phyloP scores from a whole-genome alignment of 2,113 vertebrate genomes.

The Synchiropus splendidus region DNA sequence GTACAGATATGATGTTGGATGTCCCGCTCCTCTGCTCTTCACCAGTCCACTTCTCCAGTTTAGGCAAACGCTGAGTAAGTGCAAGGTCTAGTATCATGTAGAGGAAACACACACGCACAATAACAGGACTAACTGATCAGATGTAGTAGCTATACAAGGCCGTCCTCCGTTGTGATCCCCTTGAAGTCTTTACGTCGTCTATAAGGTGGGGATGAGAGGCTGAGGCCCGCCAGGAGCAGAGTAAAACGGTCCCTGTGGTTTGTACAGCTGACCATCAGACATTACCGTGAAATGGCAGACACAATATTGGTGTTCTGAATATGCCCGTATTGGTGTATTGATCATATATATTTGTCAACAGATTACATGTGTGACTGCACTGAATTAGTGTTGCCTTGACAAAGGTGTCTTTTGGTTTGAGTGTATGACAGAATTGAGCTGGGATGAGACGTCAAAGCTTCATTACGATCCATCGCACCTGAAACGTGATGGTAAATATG shows the following conservation, averaged over 20 bases:
- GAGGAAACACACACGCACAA: constrained; percentile 53
- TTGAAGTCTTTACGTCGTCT: constrained; percentile 21
- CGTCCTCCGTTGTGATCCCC: constrained; percentile 23
- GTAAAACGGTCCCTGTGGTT: constrained; percentile 22
- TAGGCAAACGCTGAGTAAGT: constrained; percentile 54
- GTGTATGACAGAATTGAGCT: too few species aligned
- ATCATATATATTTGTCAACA: too few species aligned
- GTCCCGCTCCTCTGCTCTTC: constrained; percentile 5
- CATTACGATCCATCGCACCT: too few species aligned
- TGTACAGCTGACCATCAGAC: constrained; percentile 17
- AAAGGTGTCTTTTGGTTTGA: too few species aligned
- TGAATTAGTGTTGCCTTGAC: too few species aligned
- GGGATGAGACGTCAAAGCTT: too few species aligned
- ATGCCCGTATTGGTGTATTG: too few species aligned
- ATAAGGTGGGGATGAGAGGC: background rate
- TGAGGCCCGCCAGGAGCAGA: constrained; percentile 18
- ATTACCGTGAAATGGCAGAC: too few species aligned
- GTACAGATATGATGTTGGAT: constrained; percentile 29
- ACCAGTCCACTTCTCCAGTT: constrained; percentile 35
- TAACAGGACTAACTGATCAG: constrained; percentile 56
- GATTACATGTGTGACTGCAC: too few species aligned
- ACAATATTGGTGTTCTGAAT: too few species aligned
- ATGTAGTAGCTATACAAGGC: constrained; percentile 48
- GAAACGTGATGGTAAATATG: too few species aligned
- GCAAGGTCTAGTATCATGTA: constrained; percentile 58